Base-by-base conservation (phyloP, 2,797 vertebrate genomes). In the Echiichthys vipera region DNA sequence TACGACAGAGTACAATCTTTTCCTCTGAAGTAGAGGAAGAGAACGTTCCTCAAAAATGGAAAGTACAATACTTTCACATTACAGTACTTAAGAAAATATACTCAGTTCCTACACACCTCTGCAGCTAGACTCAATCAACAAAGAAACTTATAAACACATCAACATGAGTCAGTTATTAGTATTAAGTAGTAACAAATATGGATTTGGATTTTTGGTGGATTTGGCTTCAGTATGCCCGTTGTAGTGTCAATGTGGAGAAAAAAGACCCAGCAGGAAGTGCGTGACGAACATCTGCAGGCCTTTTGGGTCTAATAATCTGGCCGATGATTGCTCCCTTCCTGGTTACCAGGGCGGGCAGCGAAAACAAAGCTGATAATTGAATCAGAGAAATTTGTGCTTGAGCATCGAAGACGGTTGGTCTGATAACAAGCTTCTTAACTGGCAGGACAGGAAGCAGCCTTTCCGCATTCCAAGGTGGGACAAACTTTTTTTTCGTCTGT, bases 391-490 rank as follows among this genome's bases (percentile, higher is more conserved):
- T 71, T 57, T 77, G 59, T 89, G 65, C 65, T 53, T 29, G 8
- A 70, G 50, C 74, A 71, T 46, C 24, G 34, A 84, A 70, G 80
- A 82, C 47, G 55, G 68, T 30, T 40, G 71, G 40, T 63, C 78
- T 71, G 89, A 87, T 85, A 90, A 91, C 61, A 36, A 76, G 55
- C 54, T 75, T 81, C 83, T 85, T 83, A 87, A 80, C 67, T 73
- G 68, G 83, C 70, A 55, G 74, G 54, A 74, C 92, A 92, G 94
- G 95, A 95, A 94, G 83, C 84, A 25, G 84, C 81, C 83, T 91
- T 94, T 94, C 94, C 91, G 92, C 92, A 93, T 94, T 94, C 94
- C 93, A 73, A 61, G 65, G 70, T 66, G 73, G 79, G 53, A 77
- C 29, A 76, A 72, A 67, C 54, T 32, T 72, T 75, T 51, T 43